A percentile compares a stretch with the other conserved stretches of the same genome.
Conservation (phyloP, 2,797 vertebrate species). For the Poecilia wingei region DNA sequence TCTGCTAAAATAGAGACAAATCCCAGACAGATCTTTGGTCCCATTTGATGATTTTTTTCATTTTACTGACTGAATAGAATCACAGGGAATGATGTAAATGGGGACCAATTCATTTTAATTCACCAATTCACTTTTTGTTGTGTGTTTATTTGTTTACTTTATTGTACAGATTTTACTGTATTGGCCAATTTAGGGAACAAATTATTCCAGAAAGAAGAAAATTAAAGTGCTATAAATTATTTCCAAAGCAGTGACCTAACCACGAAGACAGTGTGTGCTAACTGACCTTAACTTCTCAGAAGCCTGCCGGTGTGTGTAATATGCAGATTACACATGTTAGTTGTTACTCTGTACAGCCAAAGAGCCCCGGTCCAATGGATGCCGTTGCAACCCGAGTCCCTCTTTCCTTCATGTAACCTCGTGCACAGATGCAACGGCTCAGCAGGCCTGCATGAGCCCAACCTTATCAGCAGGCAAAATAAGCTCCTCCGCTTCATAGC, state of each 20-base stretch:
- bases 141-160: background rate
- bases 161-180: background rate
- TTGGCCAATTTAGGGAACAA: background rate
- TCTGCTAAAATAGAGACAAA: background rate
- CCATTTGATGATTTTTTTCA: background rate
- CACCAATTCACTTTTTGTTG: background rate
- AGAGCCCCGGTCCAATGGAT: slow-evolving; percentile 63
- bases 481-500: slow-evolving; percentile 63
- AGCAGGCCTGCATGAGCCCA: slow-evolving; percentile 53
- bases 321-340: background rate
- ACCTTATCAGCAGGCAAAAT: slow-evolving; percentile 80
- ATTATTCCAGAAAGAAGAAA: background rate
- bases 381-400: slow-evolving; percentile 64
- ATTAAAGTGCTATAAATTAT: background rate
- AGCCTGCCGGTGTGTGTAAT: background rate
- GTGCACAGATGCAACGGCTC: slow-evolving; percentile 67
- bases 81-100: background rate
- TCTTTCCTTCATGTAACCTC: slow-evolving; percentile 62
- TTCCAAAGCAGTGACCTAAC: background rate
- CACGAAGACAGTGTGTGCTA: background rate
- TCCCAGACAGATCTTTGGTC: background rate
- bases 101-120: background rate
- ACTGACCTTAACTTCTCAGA: background rate
- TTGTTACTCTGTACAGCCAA: slow-evolving; percentile 22
- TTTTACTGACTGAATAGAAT: background rate